phyloP scores from a whole-genome alignment of 2,113 vertebrate species.

The Antigone vipio region DNA sequence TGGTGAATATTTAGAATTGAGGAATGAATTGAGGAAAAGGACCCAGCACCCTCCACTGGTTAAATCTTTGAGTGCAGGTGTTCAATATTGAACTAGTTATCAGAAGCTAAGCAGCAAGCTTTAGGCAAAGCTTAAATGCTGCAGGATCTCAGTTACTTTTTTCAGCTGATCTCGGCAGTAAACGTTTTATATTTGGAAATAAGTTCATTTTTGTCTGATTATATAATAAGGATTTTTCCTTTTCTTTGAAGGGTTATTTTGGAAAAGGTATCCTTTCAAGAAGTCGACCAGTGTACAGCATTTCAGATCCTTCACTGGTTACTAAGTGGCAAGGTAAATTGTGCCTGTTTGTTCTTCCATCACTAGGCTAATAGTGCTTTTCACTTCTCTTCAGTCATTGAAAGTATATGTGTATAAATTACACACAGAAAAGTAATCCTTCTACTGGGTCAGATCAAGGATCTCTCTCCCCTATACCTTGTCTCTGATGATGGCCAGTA shows the following conservation, averaged over 20 bases:
- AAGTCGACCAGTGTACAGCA: slow-evolving; percentile 82
- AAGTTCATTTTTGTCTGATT: accelerated
- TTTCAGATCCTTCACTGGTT: slow-evolving; percentile 74
- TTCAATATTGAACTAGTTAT: background rate
- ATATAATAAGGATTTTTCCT: background rate
- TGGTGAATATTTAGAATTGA: background rate
- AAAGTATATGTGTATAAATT: background rate
- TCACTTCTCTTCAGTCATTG: background rate
- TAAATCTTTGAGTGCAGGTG: background rate
- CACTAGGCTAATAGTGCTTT: background rate
- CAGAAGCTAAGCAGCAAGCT: background rate
- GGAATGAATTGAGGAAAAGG: background rate
- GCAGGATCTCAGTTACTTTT: background rate
- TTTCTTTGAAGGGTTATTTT: slow-evolving; percentile 85
- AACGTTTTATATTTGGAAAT: background rate
- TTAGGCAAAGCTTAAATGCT: background rate
- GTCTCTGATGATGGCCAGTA: background rate
- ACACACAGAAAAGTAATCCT: background rate
- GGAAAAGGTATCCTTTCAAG: slow-evolving; percentile 93
- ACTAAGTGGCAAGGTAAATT: slow-evolving; percentile 83
- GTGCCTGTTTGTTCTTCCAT: background rate
- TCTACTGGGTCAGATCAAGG: background rate
- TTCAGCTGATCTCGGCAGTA: background rate
- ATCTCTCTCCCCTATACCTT: background rate
- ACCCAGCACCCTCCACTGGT: background rate